A percentile compares a stretch with the other conserved stretches of the same genome.
Evolutionary conservation across 2,888 invertebrate genomes (phyloP).

Genomic region (Malachius bipustulatus): DNA sequence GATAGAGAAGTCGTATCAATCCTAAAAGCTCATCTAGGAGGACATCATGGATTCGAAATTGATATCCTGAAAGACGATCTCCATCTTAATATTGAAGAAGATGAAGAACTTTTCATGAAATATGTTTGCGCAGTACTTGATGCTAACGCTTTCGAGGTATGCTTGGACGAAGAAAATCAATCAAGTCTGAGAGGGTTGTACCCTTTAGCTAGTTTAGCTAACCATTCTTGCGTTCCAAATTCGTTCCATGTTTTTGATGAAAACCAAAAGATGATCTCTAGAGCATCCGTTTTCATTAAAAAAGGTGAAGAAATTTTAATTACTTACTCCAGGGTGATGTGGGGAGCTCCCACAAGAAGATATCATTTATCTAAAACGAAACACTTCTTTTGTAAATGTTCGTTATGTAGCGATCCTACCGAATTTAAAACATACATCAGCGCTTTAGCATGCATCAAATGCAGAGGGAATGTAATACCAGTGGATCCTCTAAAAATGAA

Average conservation of each 20-base stretch:
- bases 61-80: conserved; percentile 39
- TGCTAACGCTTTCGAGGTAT: conserved; percentile 56
- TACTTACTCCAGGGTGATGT: conserved; percentile 52
- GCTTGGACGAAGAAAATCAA: conserved; percentile 35
- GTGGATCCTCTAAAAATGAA: conserved; percentile 41
- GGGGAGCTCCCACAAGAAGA: conserved; percentile 54
- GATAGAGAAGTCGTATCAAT: conserved; percentile 41
- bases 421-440: conserved; percentile 44
- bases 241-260: conserved; percentile 49
- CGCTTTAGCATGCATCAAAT: conserved; percentile 32
- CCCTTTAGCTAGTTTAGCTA: conserved; percentile 54
- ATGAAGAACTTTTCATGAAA: conserved; percentile 48
- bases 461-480: conserved; percentile 46
- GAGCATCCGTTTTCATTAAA: conserved; percentile 46
- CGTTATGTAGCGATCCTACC: conserved; percentile 51
- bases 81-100: conserved; percentile 39
- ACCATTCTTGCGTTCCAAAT: conserved; percentile 59
- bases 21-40: conserved; percentile 43
- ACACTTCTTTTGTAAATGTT: conserved; percentile 54
- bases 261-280: conserved; percentile 46
- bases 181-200: conserved; percentile 47
- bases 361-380: conserved; percentile 52
- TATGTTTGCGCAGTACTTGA: conserved; percentile 49
- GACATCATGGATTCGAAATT: conserved; percentile 48
- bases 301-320: conserved; percentile 52